phyloP scores from a whole-genome alignment of 2,888 invertebrate genomes.

The Sinohyriopsis cumingii region DNA sequence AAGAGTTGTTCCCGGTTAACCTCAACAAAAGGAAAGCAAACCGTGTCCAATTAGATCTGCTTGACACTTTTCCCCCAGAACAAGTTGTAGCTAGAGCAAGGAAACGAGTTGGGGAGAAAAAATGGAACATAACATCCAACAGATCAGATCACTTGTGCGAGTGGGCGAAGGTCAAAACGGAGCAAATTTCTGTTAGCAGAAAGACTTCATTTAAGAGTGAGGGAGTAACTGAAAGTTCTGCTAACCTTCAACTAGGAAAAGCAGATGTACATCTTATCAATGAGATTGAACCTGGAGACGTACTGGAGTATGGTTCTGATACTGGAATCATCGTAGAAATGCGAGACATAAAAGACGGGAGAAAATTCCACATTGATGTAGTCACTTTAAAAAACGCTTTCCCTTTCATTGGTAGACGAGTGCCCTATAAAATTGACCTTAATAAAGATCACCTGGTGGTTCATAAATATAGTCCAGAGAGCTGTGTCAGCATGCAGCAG shows the following conservation, averaged over 20 bases:
- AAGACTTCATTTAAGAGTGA: not conserved
- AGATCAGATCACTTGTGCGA: slow-evolving; percentile 11
- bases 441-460: slow-evolving; percentile 6
- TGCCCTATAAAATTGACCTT: slow-evolving; percentile 4
- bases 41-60: slow-evolving; percentile 1
- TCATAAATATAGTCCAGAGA: slow-evolving; percentile 3
- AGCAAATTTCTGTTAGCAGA: not conserved
- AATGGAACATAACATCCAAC: not conserved
- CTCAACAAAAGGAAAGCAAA: not conserved
- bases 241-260: not conserved
- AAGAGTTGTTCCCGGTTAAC: slow-evolving; percentile 6
- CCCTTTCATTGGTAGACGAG: not conserved
- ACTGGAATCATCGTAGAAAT: not conserved
- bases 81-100: slow-evolving; percentile 2
- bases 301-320: slow-evolving; percentile 1
- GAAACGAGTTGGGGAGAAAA: slow-evolving; percentile 7
- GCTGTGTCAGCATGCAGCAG: slow-evolving; percentile 4
- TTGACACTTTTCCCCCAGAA: not conserved
- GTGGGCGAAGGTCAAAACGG: slow-evolving; percentile 8
- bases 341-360: not conserved
- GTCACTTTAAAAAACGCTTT: not conserved
- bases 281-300: not conserved
- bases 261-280: slow-evolving; percentile 2
- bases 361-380: slow-evolving; percentile 8
- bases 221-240: not conserved